Evolutionary conservation across 2,113 vertebrate genomes (phyloP), one percentile per base, ranked within the genome.

Genomic region (Trogon melanurus): DNA sequence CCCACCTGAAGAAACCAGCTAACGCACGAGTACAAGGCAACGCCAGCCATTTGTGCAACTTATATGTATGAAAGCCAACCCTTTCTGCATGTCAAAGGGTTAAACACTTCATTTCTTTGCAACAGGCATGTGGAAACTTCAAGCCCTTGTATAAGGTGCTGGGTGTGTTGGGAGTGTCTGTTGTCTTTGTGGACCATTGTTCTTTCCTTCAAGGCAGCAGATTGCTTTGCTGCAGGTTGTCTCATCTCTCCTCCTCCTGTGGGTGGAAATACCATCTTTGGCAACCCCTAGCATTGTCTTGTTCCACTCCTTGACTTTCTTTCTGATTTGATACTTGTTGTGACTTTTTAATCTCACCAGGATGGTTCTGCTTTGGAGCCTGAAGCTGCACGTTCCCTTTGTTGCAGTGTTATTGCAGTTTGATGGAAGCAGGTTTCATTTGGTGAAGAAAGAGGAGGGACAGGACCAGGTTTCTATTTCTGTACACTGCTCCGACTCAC

Each of bases 191-290:
- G 25, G 51, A 72, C 51, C 61, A 86, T 71, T 89, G 83, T 67
- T 86, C n/a, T 86, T 67, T 60, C 56, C 78, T 94, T 79, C 50
- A 67, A 81, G 72, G 66, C 79, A 87, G 56, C 64, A 91, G 75
- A 74, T 56, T 54, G 15, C 20, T 50, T 70, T 84, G 61, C 88
- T 93, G 41, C 65, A 67, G 30, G 22, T 51, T 75, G 22, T 74
- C 79, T 87, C 50, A 72, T 50, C 32, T 73, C 61, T 93, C 65
- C 38, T 79, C 57, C 65, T 80, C 51, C 2, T 17, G 34, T 61
- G 64, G 76, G 85, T 91, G 76, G 72, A 81, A 83, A 83, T 58
- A 41, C 5, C 61, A 79, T 32, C n/a, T 88, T 53, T 76, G 71
- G 79, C 47, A 74, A 50, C 78, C 89, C 32, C 30, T 71, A 56